Evolutionary conservation across 2,797 vertebrate species (phyloP).

Genomic region (Euphonia xanthogaster): DNA sequence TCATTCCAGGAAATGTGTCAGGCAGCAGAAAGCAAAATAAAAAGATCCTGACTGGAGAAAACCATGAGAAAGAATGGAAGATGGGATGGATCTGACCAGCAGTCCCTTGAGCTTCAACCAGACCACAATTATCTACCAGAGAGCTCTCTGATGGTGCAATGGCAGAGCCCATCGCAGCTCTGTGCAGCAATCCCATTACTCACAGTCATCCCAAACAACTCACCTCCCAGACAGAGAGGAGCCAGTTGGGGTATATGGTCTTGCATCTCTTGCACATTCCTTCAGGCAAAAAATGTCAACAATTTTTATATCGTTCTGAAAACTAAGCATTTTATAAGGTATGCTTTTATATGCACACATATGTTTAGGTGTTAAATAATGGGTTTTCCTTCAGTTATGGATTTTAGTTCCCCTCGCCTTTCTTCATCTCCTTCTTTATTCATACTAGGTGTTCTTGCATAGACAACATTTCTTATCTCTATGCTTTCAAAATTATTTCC

Average conservation of each 20-base stretch:
- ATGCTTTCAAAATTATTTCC: not conserved
- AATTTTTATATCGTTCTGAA: not conserved
- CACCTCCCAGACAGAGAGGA: conserved; percentile 21
- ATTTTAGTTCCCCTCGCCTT: not conserved
- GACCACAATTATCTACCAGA: not conserved
- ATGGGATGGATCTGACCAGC: not conserved
- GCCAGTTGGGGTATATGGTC: not conserved
- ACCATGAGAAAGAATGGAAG: conserved; percentile 18
- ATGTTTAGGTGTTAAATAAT: not conserved
- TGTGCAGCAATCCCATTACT: not conserved
- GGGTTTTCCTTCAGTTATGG: not conserved
- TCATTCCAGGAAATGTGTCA: not conserved
- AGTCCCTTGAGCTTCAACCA: not conserved
- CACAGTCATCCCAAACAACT: not conserved
- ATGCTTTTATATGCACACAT: not conserved
- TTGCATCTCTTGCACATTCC: not conserved
- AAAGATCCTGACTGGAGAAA: not conserved
- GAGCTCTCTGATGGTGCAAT: not conserved
- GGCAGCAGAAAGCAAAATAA: not conserved
- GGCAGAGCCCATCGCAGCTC: not conserved
- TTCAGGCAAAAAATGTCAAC: not conserved
- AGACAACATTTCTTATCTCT: not conserved
- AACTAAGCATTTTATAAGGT: not conserved
- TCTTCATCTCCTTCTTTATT: not conserved
- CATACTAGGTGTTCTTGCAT: not conserved